Evolutionary conservation across 2,888 invertebrate genomes (phyloP).

Genomic region (Nomada ruficornis): DNA sequence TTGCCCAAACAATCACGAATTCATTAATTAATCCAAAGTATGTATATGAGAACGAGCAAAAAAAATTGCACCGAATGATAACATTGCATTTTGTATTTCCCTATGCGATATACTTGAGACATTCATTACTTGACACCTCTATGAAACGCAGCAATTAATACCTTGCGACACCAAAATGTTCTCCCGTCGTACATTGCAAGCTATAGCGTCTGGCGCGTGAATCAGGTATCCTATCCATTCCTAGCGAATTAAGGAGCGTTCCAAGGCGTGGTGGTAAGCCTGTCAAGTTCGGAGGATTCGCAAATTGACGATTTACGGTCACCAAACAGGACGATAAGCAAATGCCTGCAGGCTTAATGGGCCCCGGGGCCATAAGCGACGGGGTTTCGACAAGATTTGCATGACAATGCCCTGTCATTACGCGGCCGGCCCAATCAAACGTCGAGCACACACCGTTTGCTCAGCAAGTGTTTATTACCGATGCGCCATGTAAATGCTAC

Average conservation of each 20-base stretch:
- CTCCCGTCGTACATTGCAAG: background rate
- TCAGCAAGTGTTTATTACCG: slow-evolving; percentile 79
- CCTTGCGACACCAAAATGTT: background rate
- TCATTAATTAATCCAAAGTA: no score
- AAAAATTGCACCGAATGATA: no score
- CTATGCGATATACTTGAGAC: no score
- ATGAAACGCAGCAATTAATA: no score
- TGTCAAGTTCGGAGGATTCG: slow-evolving; percentile 64
- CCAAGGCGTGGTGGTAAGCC: slow-evolving; percentile 42
- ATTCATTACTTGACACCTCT: no score
- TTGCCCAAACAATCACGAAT: no score
- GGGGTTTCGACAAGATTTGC: slow-evolving; percentile 79
- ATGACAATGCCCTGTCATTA: slow-evolving; percentile 83
- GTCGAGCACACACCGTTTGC: slow-evolving; percentile 80
- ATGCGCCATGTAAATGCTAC: slow-evolving; percentile 68
- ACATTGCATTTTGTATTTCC: no score
- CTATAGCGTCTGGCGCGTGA: slow-evolving; percentile 6
- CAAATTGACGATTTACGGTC: slow-evolving; percentile 73
- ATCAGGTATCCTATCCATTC: slow-evolving; percentile 12
- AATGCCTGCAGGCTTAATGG: slow-evolving; percentile 74
- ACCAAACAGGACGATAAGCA: slow-evolving; percentile 71
- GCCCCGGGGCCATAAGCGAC: slow-evolving; percentile 74
- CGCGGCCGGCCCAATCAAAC: slow-evolving; percentile 81
- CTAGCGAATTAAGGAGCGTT: slow-evolving; percentile 42
- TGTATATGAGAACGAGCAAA: no score